Evolutionary conservation across 2,113 vertebrate genomes (phyloP).

Genomic region (Lota lota): DNA sequence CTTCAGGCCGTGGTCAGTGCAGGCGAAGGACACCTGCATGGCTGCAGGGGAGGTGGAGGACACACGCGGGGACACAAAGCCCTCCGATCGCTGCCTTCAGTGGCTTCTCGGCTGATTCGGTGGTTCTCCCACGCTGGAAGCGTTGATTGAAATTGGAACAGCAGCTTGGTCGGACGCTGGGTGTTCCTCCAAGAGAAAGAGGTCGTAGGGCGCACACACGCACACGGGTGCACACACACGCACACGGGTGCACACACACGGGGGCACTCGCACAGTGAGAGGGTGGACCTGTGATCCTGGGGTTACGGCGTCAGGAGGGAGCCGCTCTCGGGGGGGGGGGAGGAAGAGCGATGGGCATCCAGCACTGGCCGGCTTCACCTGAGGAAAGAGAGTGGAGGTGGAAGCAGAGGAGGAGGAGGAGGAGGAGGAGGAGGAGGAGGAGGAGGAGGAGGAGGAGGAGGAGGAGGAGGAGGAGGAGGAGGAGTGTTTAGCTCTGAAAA

Average conservation of each 20-base stretch:
- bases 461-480: not conserved
- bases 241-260: no score
- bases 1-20: slow-evolving; percentile 95
- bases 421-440: slow-evolving; percentile 36
- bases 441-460: slow-evolving; percentile 11
- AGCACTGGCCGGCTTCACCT: slow-evolving; percentile 46
- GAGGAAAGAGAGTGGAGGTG: slow-evolving; percentile 50
- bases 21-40: slow-evolving; percentile 99
- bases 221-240: no score
- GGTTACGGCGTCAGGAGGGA: not conserved
- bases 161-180: no score
- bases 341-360: slow-evolving; percentile 7
- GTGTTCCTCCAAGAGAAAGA: no score
- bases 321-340: no score
- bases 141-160: no score
- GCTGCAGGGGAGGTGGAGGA: slow-evolving; percentile 49
- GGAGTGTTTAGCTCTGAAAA: not conserved
- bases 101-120: no score
- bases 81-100: no score
- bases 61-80: slow-evolving; percentile 13
- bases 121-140: no score
- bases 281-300: no score
- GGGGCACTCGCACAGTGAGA: no score
- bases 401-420: slow-evolving; percentile 41
- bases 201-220: no score